These are phyloP conservation scores for Halocynthia roretzi DNA, from an alignment of 23 tunicate species.

Conservation along the genomic window DNA sequence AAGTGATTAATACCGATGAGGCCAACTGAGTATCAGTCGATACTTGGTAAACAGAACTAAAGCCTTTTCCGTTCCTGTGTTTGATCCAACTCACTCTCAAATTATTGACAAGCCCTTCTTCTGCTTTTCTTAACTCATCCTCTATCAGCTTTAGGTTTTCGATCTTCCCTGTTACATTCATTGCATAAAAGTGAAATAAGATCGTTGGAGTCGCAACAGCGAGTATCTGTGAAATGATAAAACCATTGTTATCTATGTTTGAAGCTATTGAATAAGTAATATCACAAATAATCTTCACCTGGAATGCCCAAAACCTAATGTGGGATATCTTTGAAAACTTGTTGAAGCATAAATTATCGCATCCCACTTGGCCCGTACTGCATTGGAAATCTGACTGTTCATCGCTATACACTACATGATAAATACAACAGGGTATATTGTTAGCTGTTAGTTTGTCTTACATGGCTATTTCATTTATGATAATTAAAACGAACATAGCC, in stretches of 20 bases:
- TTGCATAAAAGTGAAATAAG: slow-evolving; percentile 81
- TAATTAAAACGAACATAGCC: not conserved
- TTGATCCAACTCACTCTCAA: not conserved
- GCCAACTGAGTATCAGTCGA: no score
- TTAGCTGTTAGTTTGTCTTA: not conserved
- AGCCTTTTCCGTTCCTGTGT: slow-evolving; percentile 8
- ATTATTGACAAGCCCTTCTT: no score
- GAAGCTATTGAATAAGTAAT: no score
- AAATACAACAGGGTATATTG: not conserved
- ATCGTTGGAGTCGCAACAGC: slow-evolving; percentile 93
- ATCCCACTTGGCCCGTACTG: slow-evolving; percentile 72
- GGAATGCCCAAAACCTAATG: slow-evolving; percentile 88
- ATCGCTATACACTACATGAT: slow-evolving; percentile 74
- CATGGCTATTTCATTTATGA: not conserved
- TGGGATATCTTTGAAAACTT: slow-evolving; percentile 84
- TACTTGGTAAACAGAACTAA: no score
- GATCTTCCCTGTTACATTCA: slow-evolving; percentile 50
- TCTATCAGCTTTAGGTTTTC: slow-evolving; percentile 42
- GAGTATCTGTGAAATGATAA: slow-evolving; percentile 38
- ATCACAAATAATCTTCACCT: slow-evolving; percentile 23
- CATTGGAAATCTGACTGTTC: slow-evolving; percentile 95
- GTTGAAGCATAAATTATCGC: slow-evolving; percentile 72
- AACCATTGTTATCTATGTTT: not conserved
- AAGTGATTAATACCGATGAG: no score
- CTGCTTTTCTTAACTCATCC: not conserved